phyloP scores from a whole-genome alignment of 2,113 vertebrate species.

The Rhea pennata region DNA sequence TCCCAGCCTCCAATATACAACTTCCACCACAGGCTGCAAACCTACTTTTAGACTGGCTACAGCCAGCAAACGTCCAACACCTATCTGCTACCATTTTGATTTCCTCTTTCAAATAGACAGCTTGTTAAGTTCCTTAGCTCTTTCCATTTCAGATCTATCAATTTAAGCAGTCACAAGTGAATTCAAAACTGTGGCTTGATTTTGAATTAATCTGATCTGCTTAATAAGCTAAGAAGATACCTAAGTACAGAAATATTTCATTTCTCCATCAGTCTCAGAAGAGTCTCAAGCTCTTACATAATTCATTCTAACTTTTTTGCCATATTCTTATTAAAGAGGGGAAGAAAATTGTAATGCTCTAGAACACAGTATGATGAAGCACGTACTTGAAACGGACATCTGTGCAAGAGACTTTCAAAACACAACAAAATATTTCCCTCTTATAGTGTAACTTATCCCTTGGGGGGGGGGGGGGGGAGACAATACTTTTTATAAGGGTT shows the following conservation, averaged over 20 bases:
- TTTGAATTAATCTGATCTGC: not conserved
- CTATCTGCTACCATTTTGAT: not conserved
- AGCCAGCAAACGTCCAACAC: not conserved
- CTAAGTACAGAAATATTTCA: not conserved
- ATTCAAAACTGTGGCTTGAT: not conserved
- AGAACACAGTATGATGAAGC: not conserved
- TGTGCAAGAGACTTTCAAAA: not conserved
- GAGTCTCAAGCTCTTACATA: not conserved
- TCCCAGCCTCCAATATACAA: not conserved
- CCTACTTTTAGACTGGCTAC: not conserved
- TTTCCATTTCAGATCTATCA: not conserved
- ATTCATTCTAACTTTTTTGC: not conserved
- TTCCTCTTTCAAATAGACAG: not conserved
- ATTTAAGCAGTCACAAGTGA: not conserved
- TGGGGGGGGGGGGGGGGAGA: not conserved
- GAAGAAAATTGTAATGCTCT: not conserved
- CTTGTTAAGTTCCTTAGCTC: not conserved
- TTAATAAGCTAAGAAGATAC: not conserved
- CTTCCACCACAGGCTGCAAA: not conserved
- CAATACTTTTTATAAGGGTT: not conserved
- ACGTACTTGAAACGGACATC: not conserved
- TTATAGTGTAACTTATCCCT: not conserved
- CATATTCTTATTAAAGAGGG: not conserved
- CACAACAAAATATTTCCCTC: not conserved
- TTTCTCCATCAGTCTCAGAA: not conserved